phyloP scores from a whole-genome alignment of 1,140 invertebrate genomes.

The Drosophila yakuba region DNA sequence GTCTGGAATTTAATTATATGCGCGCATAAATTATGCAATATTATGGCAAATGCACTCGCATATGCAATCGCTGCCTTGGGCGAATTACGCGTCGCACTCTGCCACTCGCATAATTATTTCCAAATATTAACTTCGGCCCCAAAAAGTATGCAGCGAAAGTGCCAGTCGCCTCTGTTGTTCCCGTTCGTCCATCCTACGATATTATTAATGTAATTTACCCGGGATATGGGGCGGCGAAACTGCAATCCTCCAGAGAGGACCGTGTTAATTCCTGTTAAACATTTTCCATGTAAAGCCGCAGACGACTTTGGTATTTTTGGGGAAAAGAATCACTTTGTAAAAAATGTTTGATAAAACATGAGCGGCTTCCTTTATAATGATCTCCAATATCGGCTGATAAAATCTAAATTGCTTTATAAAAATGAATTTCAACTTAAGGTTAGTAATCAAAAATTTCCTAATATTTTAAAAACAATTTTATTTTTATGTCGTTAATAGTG shows the following conservation, averaged over 20 bases:
- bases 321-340: background rate
- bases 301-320: background rate
- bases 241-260: slow-evolving; percentile 3
- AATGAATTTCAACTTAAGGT: too few species aligned
- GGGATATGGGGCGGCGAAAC: slow-evolving; percentile 15
- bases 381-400: too few species aligned
- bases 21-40: slow-evolving; percentile 73
- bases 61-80: slow-evolving; percentile 1
- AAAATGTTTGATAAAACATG: too few species aligned
- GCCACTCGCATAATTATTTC: slow-evolving; percentile 68
- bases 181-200: slow-evolving; percentile 13
- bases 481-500: too few species aligned
- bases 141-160: slow-evolving; percentile 59
- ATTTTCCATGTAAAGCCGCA: background rate
- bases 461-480: too few species aligned
- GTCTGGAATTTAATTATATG: slow-evolving; percentile 79
- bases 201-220: slow-evolving; percentile 71
- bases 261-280: slow-evolving; percentile 2
- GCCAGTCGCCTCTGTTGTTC: slow-evolving; percentile 20
- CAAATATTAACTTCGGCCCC: slow-evolving; percentile 73
- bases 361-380: too few species aligned
- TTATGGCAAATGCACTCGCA: slow-evolving; percentile 55
- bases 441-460: too few species aligned
- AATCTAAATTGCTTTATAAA: too few species aligned
- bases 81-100: slow-evolving; percentile 24